Evolutionary conservation across 2,797 vertebrate species (phyloP).

Genomic region (Halcyon badia): DNA sequence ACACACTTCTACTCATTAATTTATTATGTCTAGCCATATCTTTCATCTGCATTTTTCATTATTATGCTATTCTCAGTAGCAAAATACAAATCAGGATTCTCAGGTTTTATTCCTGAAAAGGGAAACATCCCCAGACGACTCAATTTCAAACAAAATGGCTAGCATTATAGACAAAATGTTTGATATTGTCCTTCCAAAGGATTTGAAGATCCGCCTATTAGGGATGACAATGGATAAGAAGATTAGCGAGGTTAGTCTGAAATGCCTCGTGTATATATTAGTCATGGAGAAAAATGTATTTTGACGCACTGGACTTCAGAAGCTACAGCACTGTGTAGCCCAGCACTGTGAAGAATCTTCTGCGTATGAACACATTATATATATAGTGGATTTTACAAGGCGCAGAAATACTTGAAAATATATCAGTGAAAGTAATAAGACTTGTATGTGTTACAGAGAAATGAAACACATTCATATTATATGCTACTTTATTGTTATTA

Average conservation of each 20-base stretch:
- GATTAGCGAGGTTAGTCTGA: slow-evolving; percentile 11
- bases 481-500: background rate
- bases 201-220: background rate
- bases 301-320: background rate
- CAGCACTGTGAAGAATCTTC: background rate
- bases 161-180: background rate
- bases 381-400: background rate
- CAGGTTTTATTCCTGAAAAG: background rate
- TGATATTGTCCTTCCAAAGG: background rate
- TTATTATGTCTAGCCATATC: background rate
- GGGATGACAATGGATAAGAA: background rate
- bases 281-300: background rate
- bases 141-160: background rate
- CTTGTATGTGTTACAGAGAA: background rate
- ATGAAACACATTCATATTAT: background rate
- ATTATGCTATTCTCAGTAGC: background rate
- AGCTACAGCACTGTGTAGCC: background rate
- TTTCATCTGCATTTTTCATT: background rate
- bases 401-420: background rate
- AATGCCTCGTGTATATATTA: background rate
- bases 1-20: background rate
- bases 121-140: background rate
- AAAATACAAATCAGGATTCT: background rate
- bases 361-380: background rate
- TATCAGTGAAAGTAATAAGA: background rate